Evolutionary conservation across 2,113 vertebrate species (phyloP).

Genomic region (Neoarius graeffei): DNA sequence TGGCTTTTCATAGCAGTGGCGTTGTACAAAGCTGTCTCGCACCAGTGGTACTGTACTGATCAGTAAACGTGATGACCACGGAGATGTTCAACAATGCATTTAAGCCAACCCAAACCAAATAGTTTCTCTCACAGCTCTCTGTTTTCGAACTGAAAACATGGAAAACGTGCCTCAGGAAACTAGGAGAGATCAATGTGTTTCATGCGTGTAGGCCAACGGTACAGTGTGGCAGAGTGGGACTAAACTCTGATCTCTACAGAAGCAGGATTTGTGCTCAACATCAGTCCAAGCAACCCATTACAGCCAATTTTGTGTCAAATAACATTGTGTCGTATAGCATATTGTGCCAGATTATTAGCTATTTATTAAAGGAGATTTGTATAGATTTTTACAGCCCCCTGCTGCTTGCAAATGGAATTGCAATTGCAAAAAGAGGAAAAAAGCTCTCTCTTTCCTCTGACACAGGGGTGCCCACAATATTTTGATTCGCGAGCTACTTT

Average conservation of each 20-base stretch:
- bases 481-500: too few species aligned
- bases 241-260: constrained; percentile 64
- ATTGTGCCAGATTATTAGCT: background rate
- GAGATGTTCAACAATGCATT: constrained; percentile 46
- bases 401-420: background rate
- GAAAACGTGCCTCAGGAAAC: constrained; percentile 59
- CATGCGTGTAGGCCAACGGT: constrained; percentile 48
- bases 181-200: constrained; percentile 66
- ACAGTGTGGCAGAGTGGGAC: constrained; percentile 57
- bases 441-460: background rate
- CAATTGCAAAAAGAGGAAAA: background rate
- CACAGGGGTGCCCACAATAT: too few species aligned
- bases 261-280: constrained; percentile 55
- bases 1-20: constrained; percentile 61
- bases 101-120: constrained; percentile 54
- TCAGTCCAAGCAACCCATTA: background rate
- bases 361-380: background rate
- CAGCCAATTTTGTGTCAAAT: background rate
- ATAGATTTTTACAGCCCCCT: background rate
- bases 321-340: background rate
- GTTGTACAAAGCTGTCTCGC: constrained; percentile 49
- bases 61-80: constrained; percentile 42
- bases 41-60: constrained; percentile 46
- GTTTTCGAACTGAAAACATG: constrained; percentile 50
- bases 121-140: constrained; percentile 58